Evolutionary conservation across 2,888 invertebrate genomes (phyloP).

Genomic region (Oscheius sp.): DNA sequence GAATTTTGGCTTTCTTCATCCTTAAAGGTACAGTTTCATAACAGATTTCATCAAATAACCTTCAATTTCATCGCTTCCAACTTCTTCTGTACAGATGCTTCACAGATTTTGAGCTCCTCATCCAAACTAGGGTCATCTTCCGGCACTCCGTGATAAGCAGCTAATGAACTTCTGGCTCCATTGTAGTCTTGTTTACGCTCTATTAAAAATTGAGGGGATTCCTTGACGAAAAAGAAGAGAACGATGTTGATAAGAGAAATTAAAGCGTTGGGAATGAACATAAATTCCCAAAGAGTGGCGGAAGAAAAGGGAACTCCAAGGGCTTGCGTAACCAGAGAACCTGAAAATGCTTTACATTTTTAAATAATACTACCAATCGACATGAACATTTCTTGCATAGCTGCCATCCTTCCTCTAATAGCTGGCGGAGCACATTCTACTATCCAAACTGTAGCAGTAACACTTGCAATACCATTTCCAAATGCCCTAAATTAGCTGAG

Average conservation of each 20-base stretch:
- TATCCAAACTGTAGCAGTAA: slow-evolving; percentile 61
- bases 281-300: slow-evolving; percentile 37
- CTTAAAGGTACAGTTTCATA: no score
- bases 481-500: slow-evolving; percentile 26
- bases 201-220: slow-evolving; percentile 38
- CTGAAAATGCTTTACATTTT: no score
- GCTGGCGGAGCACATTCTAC: slow-evolving; percentile 55
- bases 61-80: slow-evolving; percentile 26
- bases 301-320: slow-evolving; percentile 45
- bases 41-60: no score
- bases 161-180: slow-evolving; percentile 35
- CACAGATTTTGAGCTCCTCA: slow-evolving; percentile 35
- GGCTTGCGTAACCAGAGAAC: slow-evolving; percentile 44
- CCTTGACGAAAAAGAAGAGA: slow-evolving; percentile 38
- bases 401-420: slow-evolving; percentile 54
- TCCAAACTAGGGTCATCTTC: slow-evolving; percentile 35
- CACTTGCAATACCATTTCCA: slow-evolving; percentile 56
- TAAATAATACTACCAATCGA: slow-evolving; percentile 41
- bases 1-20: not conserved
- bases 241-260: slow-evolving; percentile 30
- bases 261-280: slow-evolving; percentile 39
- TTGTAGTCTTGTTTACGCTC: slow-evolving; percentile 37
- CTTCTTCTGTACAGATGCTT: slow-evolving; percentile 29
- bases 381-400: slow-evolving; percentile 61
- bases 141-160: slow-evolving; percentile 41